Evolutionary conservation across 2,797 vertebrate species (phyloP).

Genomic region (Tympanoctomys barrerae): DNA sequence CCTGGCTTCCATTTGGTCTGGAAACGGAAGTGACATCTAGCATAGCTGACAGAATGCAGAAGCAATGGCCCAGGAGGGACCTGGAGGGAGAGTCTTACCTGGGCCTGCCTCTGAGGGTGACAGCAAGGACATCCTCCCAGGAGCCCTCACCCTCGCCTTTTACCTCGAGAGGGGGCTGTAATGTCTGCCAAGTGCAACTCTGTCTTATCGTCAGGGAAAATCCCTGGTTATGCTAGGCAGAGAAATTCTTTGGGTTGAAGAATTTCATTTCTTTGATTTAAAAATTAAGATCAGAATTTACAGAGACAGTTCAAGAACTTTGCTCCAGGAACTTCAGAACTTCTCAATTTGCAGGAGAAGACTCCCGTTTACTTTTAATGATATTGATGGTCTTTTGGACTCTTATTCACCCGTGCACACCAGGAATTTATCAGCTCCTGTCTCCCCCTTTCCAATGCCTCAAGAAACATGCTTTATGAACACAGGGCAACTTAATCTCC

Average conservation of each 20-base stretch:
- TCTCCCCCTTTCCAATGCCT: neutral
- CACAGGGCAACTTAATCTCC: neutral
- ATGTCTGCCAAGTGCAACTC: neutral
- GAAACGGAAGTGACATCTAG: neutral
- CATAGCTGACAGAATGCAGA: neutral
- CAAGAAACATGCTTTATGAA: neutral
- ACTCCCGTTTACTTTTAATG: neutral
- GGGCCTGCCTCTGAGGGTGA: neutral
- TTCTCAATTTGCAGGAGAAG: neutral
- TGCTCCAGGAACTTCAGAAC: neutral
- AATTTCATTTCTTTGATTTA: neutral
- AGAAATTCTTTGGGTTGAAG: neutral
- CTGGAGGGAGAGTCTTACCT: neutral
- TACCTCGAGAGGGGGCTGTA: neutral
- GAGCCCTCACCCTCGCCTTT: neutral
- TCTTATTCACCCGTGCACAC: too few relatives aligned
- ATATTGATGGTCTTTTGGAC: neutral
- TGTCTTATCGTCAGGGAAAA: neutral
- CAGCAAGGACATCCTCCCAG: neutral
- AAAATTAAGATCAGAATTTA: neutral
- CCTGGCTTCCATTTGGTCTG: neutral
- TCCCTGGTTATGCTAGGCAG: neutral
- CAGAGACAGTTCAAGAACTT: accelerated
- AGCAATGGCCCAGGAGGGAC: neutral
- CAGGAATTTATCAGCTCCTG: neutral